Evolutionary conservation across 1,140 invertebrate species (phyloP).

Genomic region (Parasteatoda tepidariorum): DNA sequence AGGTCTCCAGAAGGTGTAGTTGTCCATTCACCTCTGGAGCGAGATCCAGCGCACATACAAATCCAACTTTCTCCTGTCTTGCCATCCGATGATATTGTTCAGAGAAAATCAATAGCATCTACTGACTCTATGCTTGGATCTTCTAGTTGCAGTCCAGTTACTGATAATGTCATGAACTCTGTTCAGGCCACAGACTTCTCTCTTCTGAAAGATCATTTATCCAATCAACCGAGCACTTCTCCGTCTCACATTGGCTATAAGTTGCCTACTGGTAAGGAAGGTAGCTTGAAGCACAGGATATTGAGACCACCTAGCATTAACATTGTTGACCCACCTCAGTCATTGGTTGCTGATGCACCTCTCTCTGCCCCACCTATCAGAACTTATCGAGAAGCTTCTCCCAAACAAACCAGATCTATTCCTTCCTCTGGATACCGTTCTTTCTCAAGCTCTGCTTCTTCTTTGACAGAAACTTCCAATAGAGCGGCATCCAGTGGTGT

Average conservation of each 20-base stretch:
- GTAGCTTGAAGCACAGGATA: slow-evolving; percentile 69
- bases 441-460: slow-evolving; percentile 36
- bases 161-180: background rate
- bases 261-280: slow-evolving; percentile 68
- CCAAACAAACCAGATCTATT: slow-evolving; percentile 40
- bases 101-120: slow-evolving; percentile 27
- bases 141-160: slow-evolving; percentile 32
- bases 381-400: slow-evolving; percentile 18
- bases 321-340: slow-evolving; percentile 61
- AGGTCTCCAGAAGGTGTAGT: slow-evolving; percentile 32
- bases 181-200: background rate
- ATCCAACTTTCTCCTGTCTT: slow-evolving; percentile 38
- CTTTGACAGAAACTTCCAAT: slow-evolving; percentile 17
- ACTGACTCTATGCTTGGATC: slow-evolving; percentile 21
- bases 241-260: slow-evolving; percentile 61
- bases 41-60: slow-evolving; percentile 20
- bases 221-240: slow-evolving; percentile 13
- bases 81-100: background rate
- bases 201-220: background rate
- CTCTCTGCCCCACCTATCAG: slow-evolving; percentile 56
- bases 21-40: slow-evolving; percentile 19
- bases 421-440: slow-evolving; percentile 34
- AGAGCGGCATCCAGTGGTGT: background rate
- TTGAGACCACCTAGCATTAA: slow-evolving; percentile 67
- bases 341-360: slow-evolving; percentile 31